Conservation (phyloP, 2,888 invertebrate species). For the Clistopyga incitator region DNA sequence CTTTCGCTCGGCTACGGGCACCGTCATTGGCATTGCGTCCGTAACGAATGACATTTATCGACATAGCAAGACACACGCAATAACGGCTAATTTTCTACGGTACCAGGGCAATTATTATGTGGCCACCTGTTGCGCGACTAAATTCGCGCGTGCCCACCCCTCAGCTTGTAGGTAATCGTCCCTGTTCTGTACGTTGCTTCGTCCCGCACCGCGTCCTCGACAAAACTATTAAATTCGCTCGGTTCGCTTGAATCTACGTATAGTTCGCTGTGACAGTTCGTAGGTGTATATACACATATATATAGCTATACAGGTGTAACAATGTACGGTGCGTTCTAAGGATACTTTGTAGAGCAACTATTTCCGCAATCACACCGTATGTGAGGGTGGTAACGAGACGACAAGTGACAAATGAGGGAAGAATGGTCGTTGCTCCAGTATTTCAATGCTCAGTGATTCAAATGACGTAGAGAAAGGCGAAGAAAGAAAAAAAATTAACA, state of each 20-base stretch:
- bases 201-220: constrained; percentile 31
- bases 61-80: constrained; percentile 57
- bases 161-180: constrained; percentile 48
- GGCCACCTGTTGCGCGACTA: constrained; percentile 68
- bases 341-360: constrained; percentile 43
- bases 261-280: constrained; percentile 23
- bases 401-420: constrained; percentile 1
- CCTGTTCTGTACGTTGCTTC: constrained; percentile 21
- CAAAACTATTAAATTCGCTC: constrained; percentile 66
- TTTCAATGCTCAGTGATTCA: background rate
- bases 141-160: constrained; percentile 57
- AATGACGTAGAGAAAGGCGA: background rate
- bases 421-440: constrained; percentile 1
- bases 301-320: background rate
- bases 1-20: constrained; percentile 39
- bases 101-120: constrained; percentile 65
- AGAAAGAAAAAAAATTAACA: constrained; percentile 4
- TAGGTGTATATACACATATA: constrained; percentile 12
- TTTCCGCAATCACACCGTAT: constrained; percentile 39
- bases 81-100: constrained; percentile 64
- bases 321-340: background rate
- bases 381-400: background rate
- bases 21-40: constrained; percentile 7
- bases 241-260: constrained; percentile 49
- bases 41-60: constrained; percentile 65